Conservation (phyloP, 1,140 invertebrate species). For the Spodoptera frugiperda region DNA sequence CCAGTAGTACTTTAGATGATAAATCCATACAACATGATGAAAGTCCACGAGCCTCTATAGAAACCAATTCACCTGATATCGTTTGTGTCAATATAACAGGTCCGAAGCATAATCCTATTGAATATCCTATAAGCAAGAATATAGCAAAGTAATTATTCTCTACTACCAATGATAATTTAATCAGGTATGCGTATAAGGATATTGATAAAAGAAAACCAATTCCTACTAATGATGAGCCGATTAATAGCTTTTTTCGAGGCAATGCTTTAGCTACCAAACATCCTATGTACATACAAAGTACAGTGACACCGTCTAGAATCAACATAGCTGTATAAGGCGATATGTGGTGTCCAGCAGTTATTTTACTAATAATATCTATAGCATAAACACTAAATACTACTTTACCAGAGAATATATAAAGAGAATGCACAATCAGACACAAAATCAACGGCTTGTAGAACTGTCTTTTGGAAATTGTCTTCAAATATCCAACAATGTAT, state of each 20-base stretch:
- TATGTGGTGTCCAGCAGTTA: constrained; percentile 28
- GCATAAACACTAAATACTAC: constrained; percentile 43
- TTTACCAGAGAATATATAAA: constrained; percentile 49
- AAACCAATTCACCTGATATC: constrained; percentile 48
- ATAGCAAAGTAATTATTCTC: constrained; percentile 45
- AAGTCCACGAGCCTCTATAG: constrained; percentile 38
- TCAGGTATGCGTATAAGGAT: constrained; percentile 45
- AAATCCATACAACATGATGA: constrained; percentile 37
- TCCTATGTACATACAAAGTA: constrained; percentile 46
- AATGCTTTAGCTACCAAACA: constrained; percentile 42
- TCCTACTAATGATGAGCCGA: neutral
- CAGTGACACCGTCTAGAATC: constrained; percentile 44
- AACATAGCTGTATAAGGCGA: constrained; percentile 46
- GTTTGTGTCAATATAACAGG: constrained; percentile 42
- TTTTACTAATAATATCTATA: constrained; percentile 48
- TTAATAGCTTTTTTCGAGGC: constrained; percentile 31
- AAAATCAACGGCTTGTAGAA: constrained; percentile 46
- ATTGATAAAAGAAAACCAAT: constrained; percentile 23
- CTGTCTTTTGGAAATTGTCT: neutral
- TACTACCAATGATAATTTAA: constrained; percentile 36
- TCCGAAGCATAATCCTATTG: constrained; percentile 42
- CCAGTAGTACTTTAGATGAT: constrained; percentile 15
- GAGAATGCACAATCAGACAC: constrained; percentile 14
- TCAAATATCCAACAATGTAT: neutral
- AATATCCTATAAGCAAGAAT: constrained; percentile 43